Percentiles rank a stretch among this genome's conserved stretches.
Conservation (phyloP, 2,888 invertebrate species). For the Stenoptilia bipunctidactyla region DNA sequence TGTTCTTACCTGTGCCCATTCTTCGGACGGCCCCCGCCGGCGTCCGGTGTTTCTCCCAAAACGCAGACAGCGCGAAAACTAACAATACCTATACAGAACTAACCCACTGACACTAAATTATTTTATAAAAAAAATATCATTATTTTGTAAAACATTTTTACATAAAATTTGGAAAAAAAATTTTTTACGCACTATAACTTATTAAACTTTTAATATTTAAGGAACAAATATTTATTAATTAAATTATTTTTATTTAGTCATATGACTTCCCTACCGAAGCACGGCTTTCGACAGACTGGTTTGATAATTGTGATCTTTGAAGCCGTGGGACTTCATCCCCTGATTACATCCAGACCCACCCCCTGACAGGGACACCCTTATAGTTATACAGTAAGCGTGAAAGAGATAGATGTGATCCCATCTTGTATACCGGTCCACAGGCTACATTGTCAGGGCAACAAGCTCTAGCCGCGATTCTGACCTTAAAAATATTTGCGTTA, state of each 20-base stretch:
- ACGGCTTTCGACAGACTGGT: constrained; percentile 69
- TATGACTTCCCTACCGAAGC: constrained; percentile 57
- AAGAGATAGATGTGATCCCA: constrained; percentile 65
- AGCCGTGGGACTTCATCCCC: constrained; percentile 68
- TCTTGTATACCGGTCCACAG: constrained; percentile 74
- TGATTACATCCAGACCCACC: constrained; percentile 69
- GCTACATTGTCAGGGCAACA: constrained; percentile 65
- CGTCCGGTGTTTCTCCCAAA: constrained; percentile 75
- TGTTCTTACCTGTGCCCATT: constrained; percentile 78
- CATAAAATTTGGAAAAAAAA: constrained; percentile 4
- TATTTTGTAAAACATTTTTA: constrained; percentile 6
- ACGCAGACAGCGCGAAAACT: constrained; percentile 60
- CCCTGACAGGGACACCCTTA: constrained; percentile 42
- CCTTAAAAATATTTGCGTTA: constrained; percentile 14
- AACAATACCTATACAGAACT: constrained; percentile 16
- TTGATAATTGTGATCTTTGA: constrained; percentile 70
- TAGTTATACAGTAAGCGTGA: neutral
- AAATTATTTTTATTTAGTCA: too few species aligned
- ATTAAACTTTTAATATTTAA: too few species aligned
- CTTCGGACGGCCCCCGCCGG: constrained; percentile 74
- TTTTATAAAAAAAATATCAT: constrained; percentile 12
- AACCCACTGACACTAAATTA: constrained; percentile 5
- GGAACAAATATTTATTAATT: constrained; percentile 1
- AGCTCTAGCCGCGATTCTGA: constrained; percentile 41
- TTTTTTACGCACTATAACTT: neutral